These are phyloP conservation scores for Rhadina sibilatrix DNA, from an alignment of 2,113 vertebrate species.

Conservation along the genomic window DNA sequence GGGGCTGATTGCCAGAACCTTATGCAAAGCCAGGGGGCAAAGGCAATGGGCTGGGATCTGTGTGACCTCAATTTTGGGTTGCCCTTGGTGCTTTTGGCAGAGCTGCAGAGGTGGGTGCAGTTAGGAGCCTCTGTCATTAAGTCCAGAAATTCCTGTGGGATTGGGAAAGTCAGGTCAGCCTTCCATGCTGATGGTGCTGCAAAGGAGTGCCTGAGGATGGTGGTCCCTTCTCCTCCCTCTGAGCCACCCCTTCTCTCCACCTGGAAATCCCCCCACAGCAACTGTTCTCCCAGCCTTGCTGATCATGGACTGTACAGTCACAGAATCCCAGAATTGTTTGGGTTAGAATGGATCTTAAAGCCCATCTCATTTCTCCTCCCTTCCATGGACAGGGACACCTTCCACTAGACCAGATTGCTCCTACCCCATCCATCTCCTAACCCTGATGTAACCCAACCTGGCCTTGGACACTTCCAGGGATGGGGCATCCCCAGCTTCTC, in stretches of 20 bases:
- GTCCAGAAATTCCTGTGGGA: neutral
- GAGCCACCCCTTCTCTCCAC: neutral
- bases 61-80: neutral
- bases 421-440: neutral
- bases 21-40: neutral
- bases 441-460: neutral
- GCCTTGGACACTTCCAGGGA: neutral
- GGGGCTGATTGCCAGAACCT: neutral
- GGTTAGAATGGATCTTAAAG: too few species aligned
- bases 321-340: neutral
- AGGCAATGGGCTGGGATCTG: fast-evolving
- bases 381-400: neutral
- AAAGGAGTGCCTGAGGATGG: neutral
- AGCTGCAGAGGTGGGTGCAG: neutral
- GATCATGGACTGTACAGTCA: neutral
- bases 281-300: neutral
- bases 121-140: neutral
- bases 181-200: neutral
- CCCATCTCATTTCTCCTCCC: neutral
- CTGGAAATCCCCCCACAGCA: neutral
- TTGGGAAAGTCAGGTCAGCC: neutral
- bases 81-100: neutral
- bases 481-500: neutral
- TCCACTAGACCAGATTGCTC: neutral
- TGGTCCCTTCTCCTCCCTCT: neutral